phyloP scores from a whole-genome alignment of 2,113 vertebrate species.

The Merops nubicus region DNA sequence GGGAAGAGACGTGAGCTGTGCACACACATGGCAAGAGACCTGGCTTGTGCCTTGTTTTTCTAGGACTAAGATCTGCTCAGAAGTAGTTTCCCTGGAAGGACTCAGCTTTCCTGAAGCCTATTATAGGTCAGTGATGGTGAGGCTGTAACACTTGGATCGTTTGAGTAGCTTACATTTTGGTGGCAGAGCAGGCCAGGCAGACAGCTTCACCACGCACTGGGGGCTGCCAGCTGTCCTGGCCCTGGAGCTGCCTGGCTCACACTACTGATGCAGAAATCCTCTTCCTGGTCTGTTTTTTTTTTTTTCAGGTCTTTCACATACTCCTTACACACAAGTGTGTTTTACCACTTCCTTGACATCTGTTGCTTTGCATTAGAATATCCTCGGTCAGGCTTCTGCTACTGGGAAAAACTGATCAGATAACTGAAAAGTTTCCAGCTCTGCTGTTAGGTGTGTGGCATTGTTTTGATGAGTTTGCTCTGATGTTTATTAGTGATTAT shows the following conservation, averaged over 20 bases:
- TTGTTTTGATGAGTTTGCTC: neutral
- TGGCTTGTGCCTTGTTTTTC: neutral
- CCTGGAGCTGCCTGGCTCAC: neutral
- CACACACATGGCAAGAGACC: neutral
- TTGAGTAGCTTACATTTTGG: rapidly evolving
- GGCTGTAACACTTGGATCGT: neutral
- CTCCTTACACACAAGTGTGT: neutral
- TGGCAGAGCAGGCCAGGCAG: neutral
- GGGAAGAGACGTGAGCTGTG: neutral
- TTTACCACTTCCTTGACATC: neutral
- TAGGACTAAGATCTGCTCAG: neutral
- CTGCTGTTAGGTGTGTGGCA: neutral
- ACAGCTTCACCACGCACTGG: neutral
- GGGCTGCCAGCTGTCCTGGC: neutral
- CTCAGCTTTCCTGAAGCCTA: neutral
- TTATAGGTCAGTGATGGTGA: neutral
- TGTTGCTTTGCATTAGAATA: neutral
- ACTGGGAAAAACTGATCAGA: neutral
- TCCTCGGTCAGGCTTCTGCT: neutral
- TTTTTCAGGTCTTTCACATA: neutral
- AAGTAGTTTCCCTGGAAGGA: neutral
- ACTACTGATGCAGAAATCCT: neutral
- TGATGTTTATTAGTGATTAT: neutral
- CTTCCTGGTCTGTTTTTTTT: neutral
- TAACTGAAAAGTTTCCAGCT: neutral